Base-by-base conservation (phyloP, 2,113 vertebrate genomes). In the Hippocampus zosterae region DNA sequence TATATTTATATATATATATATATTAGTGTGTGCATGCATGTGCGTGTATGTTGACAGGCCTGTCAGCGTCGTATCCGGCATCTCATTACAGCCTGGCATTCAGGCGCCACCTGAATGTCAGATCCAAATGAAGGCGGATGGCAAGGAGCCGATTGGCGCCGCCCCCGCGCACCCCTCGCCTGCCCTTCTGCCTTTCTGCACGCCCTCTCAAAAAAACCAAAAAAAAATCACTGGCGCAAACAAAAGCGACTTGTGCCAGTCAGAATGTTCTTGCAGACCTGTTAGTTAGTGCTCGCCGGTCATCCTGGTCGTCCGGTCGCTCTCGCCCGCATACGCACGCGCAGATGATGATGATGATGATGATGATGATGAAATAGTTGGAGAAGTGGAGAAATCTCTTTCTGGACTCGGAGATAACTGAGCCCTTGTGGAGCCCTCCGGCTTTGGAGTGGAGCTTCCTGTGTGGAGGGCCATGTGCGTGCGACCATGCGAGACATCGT, bases 281-380 rank as follows among this genome's bases (percentile, higher is more conserved):
- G 69, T 78, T 76, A 42, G 74, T 77, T 76, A 52, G 74, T 6
- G 68, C 67, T 23, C 59, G 44, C 73, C 42, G 40, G 64, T 81
- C 67, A 69, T 52, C 19, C 16, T 41, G 41, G 59, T 69, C 18
- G 9, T 42, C 63, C 66, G 18, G 9, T 16, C 21, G 55, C 69
- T 69, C 73, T 29, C 71, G 42, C 74, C 63, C 65, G 44, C 69
- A 75, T 75, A n/a, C 25, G 73, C 75, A 67, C 72, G 68, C 66
- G 12, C 50, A 69, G 29, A 33, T 33, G 29, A 33, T 33, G 29
- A 33, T 33, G 29, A 33, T 33, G 29, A 33, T 33, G 29, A 33
- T 33, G 74, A 67, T 52, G 86, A 70, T 93, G 92, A 93, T 93
- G 92, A 92, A 93, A 93, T 92, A 91, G 82, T 91, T 91, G 84